Percentiles rank a stretch among this genome's conserved stretches.
Conservation (phyloP, 2,113 vertebrate species). For the Canis aureus region DNA sequence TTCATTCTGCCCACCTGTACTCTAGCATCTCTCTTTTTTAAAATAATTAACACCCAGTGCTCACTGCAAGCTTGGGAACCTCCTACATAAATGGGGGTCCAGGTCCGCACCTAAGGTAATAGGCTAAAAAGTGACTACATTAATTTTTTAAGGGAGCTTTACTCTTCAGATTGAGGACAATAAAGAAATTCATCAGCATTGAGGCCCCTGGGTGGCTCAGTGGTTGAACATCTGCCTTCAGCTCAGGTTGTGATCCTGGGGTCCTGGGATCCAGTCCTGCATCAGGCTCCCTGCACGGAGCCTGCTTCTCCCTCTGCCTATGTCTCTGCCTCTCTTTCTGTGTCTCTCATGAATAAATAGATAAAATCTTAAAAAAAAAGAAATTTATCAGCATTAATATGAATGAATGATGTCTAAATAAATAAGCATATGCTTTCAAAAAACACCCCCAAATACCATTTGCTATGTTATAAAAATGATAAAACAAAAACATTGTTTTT, state of each 20-base stretch:
- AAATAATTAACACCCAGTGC: not conserved
- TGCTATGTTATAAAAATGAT: not conserved
- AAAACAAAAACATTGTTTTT: not conserved
- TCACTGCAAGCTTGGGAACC: not conserved
- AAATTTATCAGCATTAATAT: not conserved
- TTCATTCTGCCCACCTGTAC: not conserved
- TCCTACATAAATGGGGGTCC: not conserved
- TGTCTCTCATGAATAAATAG: no score
- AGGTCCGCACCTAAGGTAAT: not conserved
- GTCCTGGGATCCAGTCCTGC: no score
- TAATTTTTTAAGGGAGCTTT: not conserved
- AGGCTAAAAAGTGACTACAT: not conserved
- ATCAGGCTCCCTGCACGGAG: no score
- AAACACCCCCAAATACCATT: not conserved
- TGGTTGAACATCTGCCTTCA: no score
- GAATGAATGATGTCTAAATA: not conserved
- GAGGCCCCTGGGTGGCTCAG: no score
- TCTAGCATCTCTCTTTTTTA: no score
- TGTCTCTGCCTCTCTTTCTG: no score
- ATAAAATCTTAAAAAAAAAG: not conserved
- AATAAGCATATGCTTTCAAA: not conserved
- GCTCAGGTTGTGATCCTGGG: no score
- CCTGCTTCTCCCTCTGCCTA: no score
- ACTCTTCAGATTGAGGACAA: not conserved
- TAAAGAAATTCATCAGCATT: not conserved